Evolutionary conservation across 92 coral and sea anemone genomes (phyloP), one percentile per base, ranked within the genome.

Genomic region (Epizoanthus rinbou): DNA sequence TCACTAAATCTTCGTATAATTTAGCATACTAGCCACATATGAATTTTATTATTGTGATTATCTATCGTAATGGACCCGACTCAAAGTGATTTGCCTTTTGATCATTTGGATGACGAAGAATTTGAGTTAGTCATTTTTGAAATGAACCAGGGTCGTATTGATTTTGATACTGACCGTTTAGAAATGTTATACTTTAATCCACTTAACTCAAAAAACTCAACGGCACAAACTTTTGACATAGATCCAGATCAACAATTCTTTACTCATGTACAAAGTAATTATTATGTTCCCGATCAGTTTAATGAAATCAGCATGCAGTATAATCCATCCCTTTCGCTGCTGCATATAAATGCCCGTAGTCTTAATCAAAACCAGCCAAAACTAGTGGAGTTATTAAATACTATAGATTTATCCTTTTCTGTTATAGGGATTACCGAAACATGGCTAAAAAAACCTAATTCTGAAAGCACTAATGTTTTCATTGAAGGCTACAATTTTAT

Each of bases 51-150:
- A 64, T 64, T 64, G 41, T 64, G 69, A 64, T 64, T 64, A 64
- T 64, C 69, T 64, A 64, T 63, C 68, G 68, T 63, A 63, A 63
- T 63, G 68, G 35, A 63, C 11, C 68, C 64, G 64, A 57, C 64
- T 57, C 64, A 57, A 57, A 57, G 16, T 57, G 64, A 57, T 57
- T 57, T 57, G 64, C 64, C 64, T 57, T 57, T 57, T 57, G 64
- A 9, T 16, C 64, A 57, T 57, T 57, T 57, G 64, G 19, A 57
- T 57, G 64, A 57, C 64, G 65, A 59, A 0, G 65, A 59, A 59
- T 64, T 25, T 17, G 15, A 64, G 15, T 24, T 25, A 64, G 41
- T 15, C 22, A 64, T 64, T 24, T 64, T 64, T 64, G 69, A 64
- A 64, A 9, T 64, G 69, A 64, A 64, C 18, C 41, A 64, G 69